Evolutionary conservation across 2,888 invertebrate species (phyloP).

Genomic region (Pardosa pseudoannulata): DNA sequence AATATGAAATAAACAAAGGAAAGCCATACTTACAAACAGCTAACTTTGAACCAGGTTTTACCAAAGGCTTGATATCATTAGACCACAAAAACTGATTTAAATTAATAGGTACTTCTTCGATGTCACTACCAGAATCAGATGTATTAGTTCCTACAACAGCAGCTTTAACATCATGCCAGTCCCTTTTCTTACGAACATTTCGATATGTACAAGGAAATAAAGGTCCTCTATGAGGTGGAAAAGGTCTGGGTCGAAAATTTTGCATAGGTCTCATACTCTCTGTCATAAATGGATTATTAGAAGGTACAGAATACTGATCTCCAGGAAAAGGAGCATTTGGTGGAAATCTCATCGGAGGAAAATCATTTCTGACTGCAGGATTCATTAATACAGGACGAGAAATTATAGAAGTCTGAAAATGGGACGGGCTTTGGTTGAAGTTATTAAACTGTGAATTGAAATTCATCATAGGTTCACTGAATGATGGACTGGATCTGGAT

Average conservation of each 20-base stretch:
- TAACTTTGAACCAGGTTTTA: constrained; percentile 30
- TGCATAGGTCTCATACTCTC: neutral
- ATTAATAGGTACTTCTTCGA: constrained; percentile 48
- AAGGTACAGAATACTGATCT: neutral
- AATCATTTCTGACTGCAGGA: neutral
- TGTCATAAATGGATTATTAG: neutral
- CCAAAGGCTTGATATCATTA: constrained; percentile 20
- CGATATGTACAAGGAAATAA: constrained; percentile 42
- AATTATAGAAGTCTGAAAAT: too few relatives aligned
- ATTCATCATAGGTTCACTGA: neutral
- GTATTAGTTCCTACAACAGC: neutral
- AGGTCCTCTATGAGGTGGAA: neutral
- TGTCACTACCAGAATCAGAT: constrained; percentile 34
- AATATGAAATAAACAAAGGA: too few relatives aligned
- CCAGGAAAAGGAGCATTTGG: neutral
- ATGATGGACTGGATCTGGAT: neutral
- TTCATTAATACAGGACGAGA: neutral
- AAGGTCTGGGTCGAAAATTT: neutral
- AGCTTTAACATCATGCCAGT: constrained; percentile 38
- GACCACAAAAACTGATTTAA: constrained; percentile 35
- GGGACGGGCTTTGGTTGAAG: neutral
- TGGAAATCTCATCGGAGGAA: neutral
- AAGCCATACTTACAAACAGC: constrained; percentile 22
- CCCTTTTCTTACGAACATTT: constrained; percentile 3
- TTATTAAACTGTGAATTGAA: neutral